phyloP scores from a whole-genome alignment of 2,113 vertebrate genomes.

The Ellobius talpinus region DNA sequence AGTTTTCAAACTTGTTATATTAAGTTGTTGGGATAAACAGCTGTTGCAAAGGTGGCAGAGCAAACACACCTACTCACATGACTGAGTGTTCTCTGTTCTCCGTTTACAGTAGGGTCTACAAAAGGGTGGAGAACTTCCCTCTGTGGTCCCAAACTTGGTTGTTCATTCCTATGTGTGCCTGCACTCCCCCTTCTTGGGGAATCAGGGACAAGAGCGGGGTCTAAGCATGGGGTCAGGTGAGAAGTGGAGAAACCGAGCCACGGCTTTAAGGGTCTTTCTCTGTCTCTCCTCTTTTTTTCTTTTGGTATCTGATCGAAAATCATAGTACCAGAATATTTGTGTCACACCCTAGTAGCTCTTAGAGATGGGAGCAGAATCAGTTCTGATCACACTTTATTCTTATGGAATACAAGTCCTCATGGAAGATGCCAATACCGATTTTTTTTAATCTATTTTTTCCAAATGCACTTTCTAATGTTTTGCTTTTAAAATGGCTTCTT shows the following conservation, averaged over 20 bases:
- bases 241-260: slow-evolving; percentile 57
- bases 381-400: slow-evolving; percentile 46
- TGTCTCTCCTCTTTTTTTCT: slow-evolving; percentile 28
- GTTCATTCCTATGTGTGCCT: slow-evolving; percentile 22
- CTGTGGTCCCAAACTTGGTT: slow-evolving; percentile 25
- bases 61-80: background rate
- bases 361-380: background rate
- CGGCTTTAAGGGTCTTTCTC: background rate
- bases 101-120: background rate
- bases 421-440: slow-evolving; percentile 66
- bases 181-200: background rate
- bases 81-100: background rate
- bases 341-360: background rate
- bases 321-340: background rate
- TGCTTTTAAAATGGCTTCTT: slow-evolving; percentile 84
- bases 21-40: slow-evolving; percentile 44
- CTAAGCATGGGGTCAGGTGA: background rate
- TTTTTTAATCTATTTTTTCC: slow-evolving; percentile 77
- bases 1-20: slow-evolving; percentile 33
- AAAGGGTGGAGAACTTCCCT: slow-evolving; percentile 49
- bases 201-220: background rate
- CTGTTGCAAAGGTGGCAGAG: slow-evolving; percentile 42
- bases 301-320: slow-evolving; percentile 21
- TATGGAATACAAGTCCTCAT: slow-evolving; percentile 71
- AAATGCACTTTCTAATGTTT: slow-evolving; percentile 88